Conservation (phyloP, 2,113 vertebrate species). For the Lagopus leucura region DNA sequence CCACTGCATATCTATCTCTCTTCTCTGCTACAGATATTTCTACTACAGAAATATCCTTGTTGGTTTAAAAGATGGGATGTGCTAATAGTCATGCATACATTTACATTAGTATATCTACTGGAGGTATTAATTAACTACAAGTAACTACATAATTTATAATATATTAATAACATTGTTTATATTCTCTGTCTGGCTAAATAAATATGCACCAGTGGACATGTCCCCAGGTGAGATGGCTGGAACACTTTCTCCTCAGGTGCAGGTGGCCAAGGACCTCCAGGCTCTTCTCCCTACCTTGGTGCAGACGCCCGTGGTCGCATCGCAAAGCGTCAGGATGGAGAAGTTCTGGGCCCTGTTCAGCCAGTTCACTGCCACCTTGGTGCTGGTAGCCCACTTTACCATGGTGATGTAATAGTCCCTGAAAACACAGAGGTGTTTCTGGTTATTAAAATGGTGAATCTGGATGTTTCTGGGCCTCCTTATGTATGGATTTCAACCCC, state of each 20-base stretch:
- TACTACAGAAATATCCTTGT: neutral
- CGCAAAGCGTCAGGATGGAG: conserved; percentile 94
- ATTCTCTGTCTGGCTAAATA: neutral
- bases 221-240: rapidly evolving
- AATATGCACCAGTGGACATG: neutral
- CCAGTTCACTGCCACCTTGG: conserved; percentile 97
- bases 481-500: neutral
- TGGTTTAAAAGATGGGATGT: neutral
- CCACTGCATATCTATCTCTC: no score
- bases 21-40: neutral
- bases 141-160: no score
- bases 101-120: neutral
- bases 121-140: neutral
- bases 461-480: neutral
- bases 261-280: rapidly evolving
- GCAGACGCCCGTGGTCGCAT: conserved; percentile 95
- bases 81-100: neutral
- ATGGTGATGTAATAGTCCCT: conserved; percentile 97
- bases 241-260: rapidly evolving
- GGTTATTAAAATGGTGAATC: neutral
- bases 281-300: conserved; percentile 83
- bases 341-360: conserved; percentile 96
- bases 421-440: neutral
- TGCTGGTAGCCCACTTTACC: conserved; percentile 97
- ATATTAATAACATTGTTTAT: neutral